Conservation (phyloP, 1,140 invertebrate species). For the Ericerus pela region DNA sequence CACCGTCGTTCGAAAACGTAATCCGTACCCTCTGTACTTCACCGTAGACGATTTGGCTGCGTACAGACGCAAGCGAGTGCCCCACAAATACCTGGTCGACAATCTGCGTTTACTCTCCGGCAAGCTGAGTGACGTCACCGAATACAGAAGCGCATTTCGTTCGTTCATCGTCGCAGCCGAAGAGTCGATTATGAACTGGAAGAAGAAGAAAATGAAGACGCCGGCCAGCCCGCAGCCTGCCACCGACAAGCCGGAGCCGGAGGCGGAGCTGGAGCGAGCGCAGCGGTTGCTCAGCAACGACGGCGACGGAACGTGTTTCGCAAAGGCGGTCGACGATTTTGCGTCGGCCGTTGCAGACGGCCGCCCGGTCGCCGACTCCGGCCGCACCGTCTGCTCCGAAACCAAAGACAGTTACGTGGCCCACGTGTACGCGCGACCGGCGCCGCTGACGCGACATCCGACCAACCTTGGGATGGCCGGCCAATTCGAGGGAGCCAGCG, state of each 20-base stretch:
- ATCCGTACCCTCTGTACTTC: background rate
- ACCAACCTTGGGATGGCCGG: constrained; percentile 22
- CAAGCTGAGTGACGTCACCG: background rate
- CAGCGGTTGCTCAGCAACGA: too few relatives aligned
- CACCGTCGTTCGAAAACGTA: background rate
- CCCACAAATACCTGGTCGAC: background rate
- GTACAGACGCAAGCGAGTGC: background rate
- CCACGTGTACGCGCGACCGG: background rate
- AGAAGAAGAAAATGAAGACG: constrained; percentile 8
- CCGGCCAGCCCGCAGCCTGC: too few relatives aligned
- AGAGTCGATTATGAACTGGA: background rate
- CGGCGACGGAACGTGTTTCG: too few relatives aligned
- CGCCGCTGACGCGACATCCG: constrained; percentile 16
- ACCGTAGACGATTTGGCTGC: constrained; percentile 1
- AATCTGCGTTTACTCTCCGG: background rate
- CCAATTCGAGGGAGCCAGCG: constrained; percentile 16
- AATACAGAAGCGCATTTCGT: background rate
- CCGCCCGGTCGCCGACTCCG: too few relatives aligned
- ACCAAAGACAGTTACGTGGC: background rate
- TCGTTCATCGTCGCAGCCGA: background rate
- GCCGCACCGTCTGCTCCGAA: background rate
- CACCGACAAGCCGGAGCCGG: too few relatives aligned
- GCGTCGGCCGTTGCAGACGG: too few relatives aligned
- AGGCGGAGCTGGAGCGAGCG: too few relatives aligned
- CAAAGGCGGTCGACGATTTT: background rate